Conservation (phyloP, 2,113 vertebrate genomes). For the Alosa alosa region DNA sequence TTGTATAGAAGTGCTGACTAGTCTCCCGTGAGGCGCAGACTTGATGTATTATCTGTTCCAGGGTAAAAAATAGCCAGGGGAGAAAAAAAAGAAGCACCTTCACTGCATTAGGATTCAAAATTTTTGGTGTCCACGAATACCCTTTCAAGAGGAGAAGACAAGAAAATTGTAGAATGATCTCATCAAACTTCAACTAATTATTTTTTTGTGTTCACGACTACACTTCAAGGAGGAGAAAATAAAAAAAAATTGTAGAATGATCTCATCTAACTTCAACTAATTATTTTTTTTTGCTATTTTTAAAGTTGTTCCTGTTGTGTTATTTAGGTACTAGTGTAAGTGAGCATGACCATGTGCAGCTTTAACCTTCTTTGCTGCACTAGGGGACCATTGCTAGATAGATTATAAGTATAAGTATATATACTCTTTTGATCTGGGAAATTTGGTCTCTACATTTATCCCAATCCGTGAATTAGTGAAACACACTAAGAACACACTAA, state of each 20-base stretch:
- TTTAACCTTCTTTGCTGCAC: not conserved
- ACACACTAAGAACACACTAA: too few relatives aligned
- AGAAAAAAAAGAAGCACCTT: not conserved
- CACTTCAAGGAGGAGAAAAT: not conserved
- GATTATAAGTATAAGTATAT: too few relatives aligned
- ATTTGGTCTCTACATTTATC: too few relatives aligned
- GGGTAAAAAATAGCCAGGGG: not conserved
- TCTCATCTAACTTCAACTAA: too few relatives aligned
- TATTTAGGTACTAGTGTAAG: not conserved
- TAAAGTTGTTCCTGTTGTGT: not conserved
- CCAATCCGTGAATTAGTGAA: too few relatives aligned
- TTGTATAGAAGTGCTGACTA: constrained; percentile 4
- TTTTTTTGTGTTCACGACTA: not conserved
- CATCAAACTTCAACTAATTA: not conserved
- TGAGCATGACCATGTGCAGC: not conserved
- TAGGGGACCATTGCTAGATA: not conserved
- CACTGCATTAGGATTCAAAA: not conserved
- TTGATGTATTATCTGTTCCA: not conserved
- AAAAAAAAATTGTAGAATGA: not conserved
- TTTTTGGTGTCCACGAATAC: not conserved
- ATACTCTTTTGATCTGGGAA: too few relatives aligned
- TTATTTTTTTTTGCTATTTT: not conserved
- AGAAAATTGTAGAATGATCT: not conserved
- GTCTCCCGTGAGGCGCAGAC: not conserved
- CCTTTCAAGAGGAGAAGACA: not conserved